A percentile compares a stretch with the other conserved stretches of the same genome.
These are phyloP conservation scores for Scolopax bukidnonensis DNA, from an alignment of 2,797 vertebrate species.

Conservation along the genomic window DNA sequence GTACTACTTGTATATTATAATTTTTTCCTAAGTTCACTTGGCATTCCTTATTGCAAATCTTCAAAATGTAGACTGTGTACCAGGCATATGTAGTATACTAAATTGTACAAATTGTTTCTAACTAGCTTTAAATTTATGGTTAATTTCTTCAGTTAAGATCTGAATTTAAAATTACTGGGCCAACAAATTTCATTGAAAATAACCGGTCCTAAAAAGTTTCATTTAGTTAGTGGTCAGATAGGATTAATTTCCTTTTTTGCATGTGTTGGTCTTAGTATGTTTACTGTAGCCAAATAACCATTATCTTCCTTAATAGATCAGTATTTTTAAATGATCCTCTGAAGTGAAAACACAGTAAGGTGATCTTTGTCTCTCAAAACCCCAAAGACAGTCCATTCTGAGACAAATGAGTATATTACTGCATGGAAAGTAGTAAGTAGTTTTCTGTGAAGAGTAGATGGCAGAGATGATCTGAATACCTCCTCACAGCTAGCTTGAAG, in stretches of 20 bases:
- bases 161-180: neutral
- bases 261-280: neutral
- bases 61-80: conserved; percentile 4
- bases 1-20: neutral
- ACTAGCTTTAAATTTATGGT: neutral
- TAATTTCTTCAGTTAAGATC: neutral
- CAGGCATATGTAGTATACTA: neutral
- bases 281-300: neutral
- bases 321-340: neutral
- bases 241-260: neutral
- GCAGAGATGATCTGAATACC: neutral
- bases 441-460: neutral
- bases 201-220: neutral
- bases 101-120: neutral
- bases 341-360: neutral
- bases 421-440: neutral
- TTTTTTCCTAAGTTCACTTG: conserved; percentile 11
- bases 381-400: neutral
- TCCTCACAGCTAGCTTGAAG: neutral
- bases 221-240: neutral
- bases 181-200: neutral
- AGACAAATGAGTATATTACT: neutral
- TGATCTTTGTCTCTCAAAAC: neutral
- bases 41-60: conserved; percentile 9
- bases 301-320: neutral